These are phyloP conservation scores for Microcebus tavaratra DNA, from an alignment of 2,113 vertebrate genomes.

Conservation along the genomic window DNA sequence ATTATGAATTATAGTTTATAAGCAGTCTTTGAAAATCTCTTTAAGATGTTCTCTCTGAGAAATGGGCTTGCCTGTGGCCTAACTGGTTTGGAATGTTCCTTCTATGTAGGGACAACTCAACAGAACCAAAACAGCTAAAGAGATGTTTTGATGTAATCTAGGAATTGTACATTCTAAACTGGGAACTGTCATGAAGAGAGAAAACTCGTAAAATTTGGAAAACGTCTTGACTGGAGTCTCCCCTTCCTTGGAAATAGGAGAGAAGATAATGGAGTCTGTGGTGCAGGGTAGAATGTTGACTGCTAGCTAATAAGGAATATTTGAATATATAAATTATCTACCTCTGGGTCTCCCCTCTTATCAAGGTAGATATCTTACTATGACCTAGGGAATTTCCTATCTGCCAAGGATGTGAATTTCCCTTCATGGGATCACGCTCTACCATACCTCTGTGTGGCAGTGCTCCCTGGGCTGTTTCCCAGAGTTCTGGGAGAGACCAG, in stretches of 20 bases:
- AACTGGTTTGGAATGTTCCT: conserved; percentile 63
- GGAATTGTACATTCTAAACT: not conserved
- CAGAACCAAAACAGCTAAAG: conserved; percentile 58
- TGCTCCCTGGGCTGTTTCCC: not conserved
- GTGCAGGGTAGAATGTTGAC: not conserved
- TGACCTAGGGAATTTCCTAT: conserved; percentile 17
- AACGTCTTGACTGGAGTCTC: not conserved
- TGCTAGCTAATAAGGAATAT: not conserved
- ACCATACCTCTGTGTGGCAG: not conserved
- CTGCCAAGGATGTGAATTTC: not conserved
- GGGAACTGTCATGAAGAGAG: conserved; percentile 30
- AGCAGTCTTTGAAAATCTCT: conserved; percentile 29
- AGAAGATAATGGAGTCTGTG: not conserved
- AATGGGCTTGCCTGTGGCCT: conserved; percentile 2
- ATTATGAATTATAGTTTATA: not conserved
- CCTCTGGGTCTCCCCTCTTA: not conserved
- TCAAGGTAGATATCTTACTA: not conserved
- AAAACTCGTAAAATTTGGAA: conserved; percentile 29
- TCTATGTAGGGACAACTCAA: conserved; percentile 14
- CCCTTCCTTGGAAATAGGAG: not conserved
- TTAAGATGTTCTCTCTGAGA: conserved; percentile 25
- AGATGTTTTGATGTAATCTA: conserved; percentile 52
- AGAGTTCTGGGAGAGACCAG: conserved; percentile 39
- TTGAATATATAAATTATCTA: conserved; percentile 43
- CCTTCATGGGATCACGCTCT: not conserved